Conservation (phyloP, 2,888 invertebrate genomes). For the Lysandra coridon region DNA sequence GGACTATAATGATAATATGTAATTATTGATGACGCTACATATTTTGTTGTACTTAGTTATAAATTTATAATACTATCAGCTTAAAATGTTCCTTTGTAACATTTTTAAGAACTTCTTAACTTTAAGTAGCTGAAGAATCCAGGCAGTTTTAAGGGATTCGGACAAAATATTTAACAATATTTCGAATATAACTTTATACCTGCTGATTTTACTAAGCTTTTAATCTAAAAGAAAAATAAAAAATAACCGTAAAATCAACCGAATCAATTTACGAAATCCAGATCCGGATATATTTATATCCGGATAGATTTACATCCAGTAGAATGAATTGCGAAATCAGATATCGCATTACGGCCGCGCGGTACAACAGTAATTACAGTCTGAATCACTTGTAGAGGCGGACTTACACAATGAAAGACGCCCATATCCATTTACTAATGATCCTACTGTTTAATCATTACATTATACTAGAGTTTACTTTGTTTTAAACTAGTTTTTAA, state of each 20-base stretch:
- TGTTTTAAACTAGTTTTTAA: background rate
- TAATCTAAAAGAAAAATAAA: background rate
- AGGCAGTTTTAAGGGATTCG: too few species aligned
- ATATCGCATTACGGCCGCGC: constrained; percentile 16
- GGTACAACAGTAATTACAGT: constrained; percentile 23
- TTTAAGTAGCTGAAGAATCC: background rate
- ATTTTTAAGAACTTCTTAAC: background rate
- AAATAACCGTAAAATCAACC: background rate
- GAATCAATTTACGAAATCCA: background rate
- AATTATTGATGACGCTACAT: too few species aligned
- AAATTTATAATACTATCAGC: too few species aligned
- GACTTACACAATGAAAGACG: constrained; percentile 22
- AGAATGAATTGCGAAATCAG: constrained; percentile 2
- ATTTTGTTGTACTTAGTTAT: too few species aligned
- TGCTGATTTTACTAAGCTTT: too few species aligned
- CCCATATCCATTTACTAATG: constrained; percentile 22
- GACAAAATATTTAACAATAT: too few species aligned
- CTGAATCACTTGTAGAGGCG: constrained; percentile 27
- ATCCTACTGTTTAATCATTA: background rate
- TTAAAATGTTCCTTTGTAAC: too few species aligned
- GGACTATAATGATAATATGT: background rate
- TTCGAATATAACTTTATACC: too few species aligned
- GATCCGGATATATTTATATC: background rate
- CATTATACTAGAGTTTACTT: background rate
- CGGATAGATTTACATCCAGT: background rate